Conservation (phyloP, 1,140 invertebrate species). For the Drosophila novamexicana region DNA sequence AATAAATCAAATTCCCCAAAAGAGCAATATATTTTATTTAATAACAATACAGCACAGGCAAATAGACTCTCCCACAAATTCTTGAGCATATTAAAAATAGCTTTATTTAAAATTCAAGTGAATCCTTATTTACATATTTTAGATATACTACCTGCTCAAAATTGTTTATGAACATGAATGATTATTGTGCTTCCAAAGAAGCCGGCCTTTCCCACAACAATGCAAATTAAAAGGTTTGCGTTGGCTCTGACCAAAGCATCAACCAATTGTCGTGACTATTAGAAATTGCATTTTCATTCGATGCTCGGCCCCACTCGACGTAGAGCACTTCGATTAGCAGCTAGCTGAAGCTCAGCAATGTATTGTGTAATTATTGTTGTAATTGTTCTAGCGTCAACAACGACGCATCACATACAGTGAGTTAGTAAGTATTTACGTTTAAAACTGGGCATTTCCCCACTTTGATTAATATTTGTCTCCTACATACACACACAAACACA, state of each 20-base stretch:
- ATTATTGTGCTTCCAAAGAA: conserved; percentile 53
- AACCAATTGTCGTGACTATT: conserved; percentile 54
- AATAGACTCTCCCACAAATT: neutral
- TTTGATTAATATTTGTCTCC: conserved; percentile 51
- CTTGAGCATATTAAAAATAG: conserved; percentile 1
- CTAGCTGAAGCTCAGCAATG: conserved; percentile 7
- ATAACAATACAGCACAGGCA: neutral
- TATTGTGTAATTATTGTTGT: conserved; percentile 12
- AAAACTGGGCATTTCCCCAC: conserved; percentile 49
- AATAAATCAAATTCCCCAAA: conserved; percentile 1
- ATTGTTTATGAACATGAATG: conserved; percentile 59
- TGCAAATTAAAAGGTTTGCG: conserved; percentile 2
- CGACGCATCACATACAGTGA: neutral
- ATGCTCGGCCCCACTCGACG: neutral
- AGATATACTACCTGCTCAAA: neutral
- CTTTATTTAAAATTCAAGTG: neutral
- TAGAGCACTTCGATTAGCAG: conserved; percentile 23
- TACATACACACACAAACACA: neutral
- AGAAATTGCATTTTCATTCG: conserved; percentile 9
- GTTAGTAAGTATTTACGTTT: conserved; percentile 12
- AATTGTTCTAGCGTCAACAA: conserved; percentile 14
- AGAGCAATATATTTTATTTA: neutral
- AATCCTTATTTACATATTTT: conserved; percentile 12
- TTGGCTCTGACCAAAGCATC: conserved; percentile 6
- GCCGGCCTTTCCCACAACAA: conserved; percentile 21